phyloP scores from a whole-genome alignment of 23 tunicate genomes.

The Styela clava region DNA sequence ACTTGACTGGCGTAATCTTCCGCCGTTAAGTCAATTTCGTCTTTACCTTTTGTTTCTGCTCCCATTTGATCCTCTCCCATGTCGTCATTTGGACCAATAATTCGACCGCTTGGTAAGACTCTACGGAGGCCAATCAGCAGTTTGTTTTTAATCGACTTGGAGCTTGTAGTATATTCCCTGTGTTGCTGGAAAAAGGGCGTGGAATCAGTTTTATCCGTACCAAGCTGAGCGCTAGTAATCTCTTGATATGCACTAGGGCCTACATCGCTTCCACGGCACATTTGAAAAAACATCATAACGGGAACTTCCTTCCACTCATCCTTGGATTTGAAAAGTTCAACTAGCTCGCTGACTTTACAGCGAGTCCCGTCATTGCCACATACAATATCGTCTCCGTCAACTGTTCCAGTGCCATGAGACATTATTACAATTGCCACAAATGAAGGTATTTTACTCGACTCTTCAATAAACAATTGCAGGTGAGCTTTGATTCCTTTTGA shows the following conservation, averaged over 20 bases:
- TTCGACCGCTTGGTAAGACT: neutral
- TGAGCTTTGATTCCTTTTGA: neutral
- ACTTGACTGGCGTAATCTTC: neutral
- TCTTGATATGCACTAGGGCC: neutral
- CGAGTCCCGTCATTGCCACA: neutral
- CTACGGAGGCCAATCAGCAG: neutral
- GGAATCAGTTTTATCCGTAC: neutral
- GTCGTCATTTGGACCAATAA: neutral
- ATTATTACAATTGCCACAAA: neutral
- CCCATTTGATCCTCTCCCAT: neutral
- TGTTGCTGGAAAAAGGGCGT: no score
- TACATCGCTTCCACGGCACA: neutral
- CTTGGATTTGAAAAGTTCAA: neutral
- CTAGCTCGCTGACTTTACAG: neutral
- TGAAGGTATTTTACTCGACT: neutral
- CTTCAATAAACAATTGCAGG: neutral
- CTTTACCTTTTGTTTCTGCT: neutral
- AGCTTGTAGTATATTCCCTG: no score
- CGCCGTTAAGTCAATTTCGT: neutral
- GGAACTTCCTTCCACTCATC: neutral
- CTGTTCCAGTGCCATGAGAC: neutral
- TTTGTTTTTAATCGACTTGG: neutral
- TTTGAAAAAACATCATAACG: constrained; percentile 11
- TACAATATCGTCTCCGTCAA: neutral
- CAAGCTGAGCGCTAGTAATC: neutral